phyloP scores from a whole-genome alignment of 2,888 invertebrate species.

The Adineta ricciae region DNA sequence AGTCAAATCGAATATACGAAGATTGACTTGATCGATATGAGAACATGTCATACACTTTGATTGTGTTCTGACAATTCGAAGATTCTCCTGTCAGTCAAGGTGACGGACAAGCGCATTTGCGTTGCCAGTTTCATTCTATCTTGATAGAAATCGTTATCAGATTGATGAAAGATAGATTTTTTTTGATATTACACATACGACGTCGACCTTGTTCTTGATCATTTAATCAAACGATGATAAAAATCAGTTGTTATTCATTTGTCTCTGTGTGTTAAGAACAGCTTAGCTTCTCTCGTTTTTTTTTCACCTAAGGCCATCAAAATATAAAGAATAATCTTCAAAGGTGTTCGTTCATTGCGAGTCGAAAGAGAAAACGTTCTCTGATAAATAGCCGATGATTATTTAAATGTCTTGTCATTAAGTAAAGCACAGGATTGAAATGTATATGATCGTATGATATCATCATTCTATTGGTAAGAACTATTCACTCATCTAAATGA shows the following conservation, averaged over 20 bases:
- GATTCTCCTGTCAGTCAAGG: neutral
- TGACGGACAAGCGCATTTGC: neutral
- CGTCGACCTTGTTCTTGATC: neutral
- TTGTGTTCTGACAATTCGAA: neutral
- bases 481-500: neutral
- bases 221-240: neutral
- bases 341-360: neutral
- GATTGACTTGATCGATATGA: too few relatives aligned
- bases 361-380: too few relatives aligned
- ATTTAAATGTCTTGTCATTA: neutral
- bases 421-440: neutral
- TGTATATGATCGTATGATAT: neutral
- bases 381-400: neutral
- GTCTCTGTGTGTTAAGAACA: neutral
- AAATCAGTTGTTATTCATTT: constrained; percentile 4
- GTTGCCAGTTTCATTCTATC: neutral
- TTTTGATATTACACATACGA: too few relatives aligned
- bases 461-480: neutral
- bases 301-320: too few relatives aligned
- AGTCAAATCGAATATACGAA: too few relatives aligned
- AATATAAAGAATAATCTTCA: neutral
- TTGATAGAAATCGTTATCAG: neutral
- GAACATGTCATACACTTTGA: too few relatives aligned
- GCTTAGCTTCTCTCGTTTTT: neutral
- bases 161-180: neutral